These are phyloP conservation scores for Isoperla grammatica DNA, from an alignment of 2,888 invertebrate species.

Conservation along the genomic window DNA sequence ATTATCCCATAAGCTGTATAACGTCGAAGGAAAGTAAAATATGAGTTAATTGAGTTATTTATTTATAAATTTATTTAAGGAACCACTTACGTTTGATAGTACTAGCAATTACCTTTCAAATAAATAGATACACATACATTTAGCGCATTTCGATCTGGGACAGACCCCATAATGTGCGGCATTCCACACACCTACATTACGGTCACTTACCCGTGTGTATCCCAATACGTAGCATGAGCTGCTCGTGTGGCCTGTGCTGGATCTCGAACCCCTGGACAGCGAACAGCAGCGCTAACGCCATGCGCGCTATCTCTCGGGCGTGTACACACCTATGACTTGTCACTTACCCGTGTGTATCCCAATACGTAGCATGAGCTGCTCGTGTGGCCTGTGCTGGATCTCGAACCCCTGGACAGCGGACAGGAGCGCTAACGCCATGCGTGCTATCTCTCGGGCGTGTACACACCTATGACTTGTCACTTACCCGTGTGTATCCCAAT, in stretches of 20 bases:
- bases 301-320: conserved; percentile 86
- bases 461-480: no score
- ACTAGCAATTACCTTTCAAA: no score
- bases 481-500: conserved; percentile 89
- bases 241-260: conserved; percentile 81
- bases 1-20: no score
- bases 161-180: no score
- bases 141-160: no score
- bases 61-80: no score
- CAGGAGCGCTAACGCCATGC: conserved; percentile 82
- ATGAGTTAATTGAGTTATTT: no score
- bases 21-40: no score
- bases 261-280: conserved; percentile 86
- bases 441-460: conserved; percentile 89
- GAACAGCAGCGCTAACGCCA: conserved; percentile 81
- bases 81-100: no score
- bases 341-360: conserved; percentile 81
- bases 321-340: no score
- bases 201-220: conserved; percentile 77
- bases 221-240: conserved; percentile 87
- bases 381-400: conserved; percentile 84
- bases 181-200: no score
- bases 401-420: conserved; percentile 81
- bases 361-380: conserved; percentile 85
- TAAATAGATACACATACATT: no score